Percentiles rank a stretch among this genome's conserved stretches.
Conservation (phyloP, 2,797 vertebrate species). For the Channallabes apus region DNA sequence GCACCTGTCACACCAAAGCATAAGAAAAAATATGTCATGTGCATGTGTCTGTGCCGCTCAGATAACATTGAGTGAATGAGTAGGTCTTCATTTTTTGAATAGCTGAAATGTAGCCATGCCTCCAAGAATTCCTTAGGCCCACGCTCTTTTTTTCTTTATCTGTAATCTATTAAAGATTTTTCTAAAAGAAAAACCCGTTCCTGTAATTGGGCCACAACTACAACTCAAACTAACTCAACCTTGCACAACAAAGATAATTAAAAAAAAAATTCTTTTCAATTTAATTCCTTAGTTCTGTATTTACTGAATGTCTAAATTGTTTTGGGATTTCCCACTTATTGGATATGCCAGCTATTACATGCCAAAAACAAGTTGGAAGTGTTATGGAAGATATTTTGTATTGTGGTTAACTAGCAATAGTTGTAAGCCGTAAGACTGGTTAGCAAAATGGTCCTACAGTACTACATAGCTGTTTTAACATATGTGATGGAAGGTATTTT, state of each 20-base stretch:
- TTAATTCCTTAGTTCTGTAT: neutral
- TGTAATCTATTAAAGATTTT: neutral
- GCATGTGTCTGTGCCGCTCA: constrained; percentile 27
- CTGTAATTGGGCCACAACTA: neutral
- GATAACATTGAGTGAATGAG: constrained; percentile 31
- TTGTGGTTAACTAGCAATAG: neutral
- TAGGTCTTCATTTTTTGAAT: constrained; percentile 39
- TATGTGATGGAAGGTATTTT: neutral
- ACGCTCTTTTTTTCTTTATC: neutral
- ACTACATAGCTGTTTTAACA: neutral
- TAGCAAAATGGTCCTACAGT: neutral
- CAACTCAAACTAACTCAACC: neutral
- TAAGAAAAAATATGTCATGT: constrained; percentile 30
- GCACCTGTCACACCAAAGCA: constrained; percentile 51
- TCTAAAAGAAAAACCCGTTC: neutral
- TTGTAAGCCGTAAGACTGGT: neutral
- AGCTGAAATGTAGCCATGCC: constrained; percentile 13
- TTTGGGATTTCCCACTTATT: neutral
- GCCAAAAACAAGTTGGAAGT: neutral
- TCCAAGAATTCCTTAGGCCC: constrained; percentile 1
- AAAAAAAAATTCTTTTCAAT: too few species aligned
- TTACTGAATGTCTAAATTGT: neutral
- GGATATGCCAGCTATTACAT: neutral
- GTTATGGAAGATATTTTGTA: neutral
- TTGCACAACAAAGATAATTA: neutral